Evolutionary conservation across 2,888 invertebrate species (phyloP).

Genomic region (Pachliopta kotzebuea): DNA sequence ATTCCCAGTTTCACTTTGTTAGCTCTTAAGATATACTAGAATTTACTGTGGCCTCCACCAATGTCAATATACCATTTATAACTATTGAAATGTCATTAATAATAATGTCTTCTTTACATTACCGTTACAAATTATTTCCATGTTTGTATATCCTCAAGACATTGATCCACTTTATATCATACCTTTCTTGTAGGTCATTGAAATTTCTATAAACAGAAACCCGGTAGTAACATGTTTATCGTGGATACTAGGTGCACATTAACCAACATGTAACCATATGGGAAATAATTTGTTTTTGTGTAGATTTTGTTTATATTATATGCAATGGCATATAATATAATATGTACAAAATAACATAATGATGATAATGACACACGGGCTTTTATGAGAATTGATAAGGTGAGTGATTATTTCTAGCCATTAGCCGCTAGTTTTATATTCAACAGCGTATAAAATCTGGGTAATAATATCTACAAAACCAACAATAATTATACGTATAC

Average conservation of each 20-base stretch:
- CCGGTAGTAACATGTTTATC: background rate
- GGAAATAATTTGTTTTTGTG: too few species aligned
- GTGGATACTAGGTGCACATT: too few species aligned
- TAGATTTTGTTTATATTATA: too few species aligned
- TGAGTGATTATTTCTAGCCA: too few species aligned
- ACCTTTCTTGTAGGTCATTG: background rate
- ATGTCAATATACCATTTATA: background rate
- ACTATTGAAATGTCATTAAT: constrained; percentile 3
- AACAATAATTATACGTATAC: constrained; percentile 7
- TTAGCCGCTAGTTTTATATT: too few species aligned
- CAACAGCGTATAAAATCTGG: too few species aligned
- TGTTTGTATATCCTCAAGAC: constrained; percentile 11
- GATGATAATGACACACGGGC: too few species aligned
- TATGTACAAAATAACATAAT: too few species aligned
- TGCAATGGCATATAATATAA: too few species aligned
- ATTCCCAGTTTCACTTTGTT: background rate
- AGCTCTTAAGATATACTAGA: background rate
- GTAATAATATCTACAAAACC: too few species aligned
- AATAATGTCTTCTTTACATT: constrained; percentile 13
- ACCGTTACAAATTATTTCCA: constrained; percentile 1
- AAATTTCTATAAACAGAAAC: background rate
- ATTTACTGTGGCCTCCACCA: background rate
- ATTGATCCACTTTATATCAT: constrained; percentile 13
- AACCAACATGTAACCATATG: too few species aligned
- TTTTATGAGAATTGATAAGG: too few species aligned